Percentiles rank a stretch among this genome's conserved stretches.
phyloP scores from a whole-genome alignment of 2,797 vertebrate species.

The Nasua narica region DNA sequence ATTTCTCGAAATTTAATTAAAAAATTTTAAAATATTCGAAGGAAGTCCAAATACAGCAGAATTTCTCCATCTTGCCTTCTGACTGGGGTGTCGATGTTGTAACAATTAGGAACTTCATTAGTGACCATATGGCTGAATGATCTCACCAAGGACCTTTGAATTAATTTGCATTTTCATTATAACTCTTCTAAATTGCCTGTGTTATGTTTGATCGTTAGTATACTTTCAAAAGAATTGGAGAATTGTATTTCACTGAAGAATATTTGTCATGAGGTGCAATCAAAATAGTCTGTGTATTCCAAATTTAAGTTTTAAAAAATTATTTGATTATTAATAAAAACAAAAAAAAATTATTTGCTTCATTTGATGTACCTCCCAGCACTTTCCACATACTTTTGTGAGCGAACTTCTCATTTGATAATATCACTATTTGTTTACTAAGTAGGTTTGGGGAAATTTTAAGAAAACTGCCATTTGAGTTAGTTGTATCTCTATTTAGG shows the following conservation, averaged over 20 bases:
- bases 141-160: conserved; percentile 48
- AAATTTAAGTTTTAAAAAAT: background rate
- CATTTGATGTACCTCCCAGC: background rate
- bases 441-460: background rate
- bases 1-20: conserved; percentile 27
- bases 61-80: conserved; percentile 23
- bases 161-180: conserved; percentile 66
- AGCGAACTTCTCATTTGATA: background rate
- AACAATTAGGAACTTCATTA: conserved; percentile 58
- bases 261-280: background rate
- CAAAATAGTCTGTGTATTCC: background rate
- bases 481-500: background rate
- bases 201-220: conserved; percentile 39
- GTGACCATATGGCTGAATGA: conserved; percentile 59
- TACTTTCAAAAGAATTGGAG: background rate
- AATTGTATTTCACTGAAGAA: conserved; percentile 20
- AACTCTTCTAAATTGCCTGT: conserved; percentile 49
- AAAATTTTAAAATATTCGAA: conserved; percentile 10
- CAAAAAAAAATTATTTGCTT: background rate
- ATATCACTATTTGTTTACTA: background rate
- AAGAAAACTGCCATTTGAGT: background rate
- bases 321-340: conserved; percentile 8
- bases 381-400: background rate
- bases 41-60: conserved; percentile 22
- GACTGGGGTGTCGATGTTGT: background rate